phyloP scores from a whole-genome alignment of 2,888 invertebrate species.

The Troides aeacus region DNA sequence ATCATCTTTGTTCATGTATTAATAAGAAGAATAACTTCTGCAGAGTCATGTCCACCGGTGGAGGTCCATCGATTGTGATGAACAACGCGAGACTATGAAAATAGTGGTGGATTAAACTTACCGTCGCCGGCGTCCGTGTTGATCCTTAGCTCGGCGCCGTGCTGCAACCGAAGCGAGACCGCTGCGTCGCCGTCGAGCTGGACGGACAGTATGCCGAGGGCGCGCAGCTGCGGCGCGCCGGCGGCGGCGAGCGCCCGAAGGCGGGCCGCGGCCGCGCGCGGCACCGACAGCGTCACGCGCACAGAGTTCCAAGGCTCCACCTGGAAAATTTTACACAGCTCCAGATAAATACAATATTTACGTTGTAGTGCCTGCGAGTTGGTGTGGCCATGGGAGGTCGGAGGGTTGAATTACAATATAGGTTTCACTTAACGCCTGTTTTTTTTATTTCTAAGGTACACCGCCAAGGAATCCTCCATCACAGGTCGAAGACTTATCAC shows the following conservation, averaged over 20 bases:
- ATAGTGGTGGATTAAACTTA: constrained; percentile 32
- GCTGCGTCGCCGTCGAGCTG: constrained; percentile 95
- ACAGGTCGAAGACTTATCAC: no score
- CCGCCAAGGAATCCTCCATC: no score
- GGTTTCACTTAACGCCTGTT: no score
- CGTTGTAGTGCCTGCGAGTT: no score
- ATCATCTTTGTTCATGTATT: no score
- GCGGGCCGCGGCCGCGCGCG: constrained; percentile 95
- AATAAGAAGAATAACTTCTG: no score
- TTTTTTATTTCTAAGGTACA: no score
- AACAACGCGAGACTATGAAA: no score
- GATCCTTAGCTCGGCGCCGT: constrained; percentile 69
- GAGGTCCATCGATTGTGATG: no score
- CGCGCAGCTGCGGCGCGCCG: constrained; percentile 92
- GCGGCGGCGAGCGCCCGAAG: constrained; percentile 95
- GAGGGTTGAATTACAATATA: no score
- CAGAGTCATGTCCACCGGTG: no score
- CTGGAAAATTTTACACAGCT: constrained; percentile 41
- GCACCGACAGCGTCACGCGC: constrained; percentile 97
- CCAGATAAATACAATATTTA: background rate
- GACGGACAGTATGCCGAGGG: constrained; percentile 96
- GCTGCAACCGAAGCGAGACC: constrained; percentile 83
- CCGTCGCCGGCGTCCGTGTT: constrained; percentile 59
- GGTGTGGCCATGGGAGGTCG: no score
- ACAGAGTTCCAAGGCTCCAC: constrained; percentile 99